These are phyloP conservation scores for Stylophora pistillata DNA, from an alignment of 64 coral and sea anemone species.

Conservation along the genomic window DNA sequence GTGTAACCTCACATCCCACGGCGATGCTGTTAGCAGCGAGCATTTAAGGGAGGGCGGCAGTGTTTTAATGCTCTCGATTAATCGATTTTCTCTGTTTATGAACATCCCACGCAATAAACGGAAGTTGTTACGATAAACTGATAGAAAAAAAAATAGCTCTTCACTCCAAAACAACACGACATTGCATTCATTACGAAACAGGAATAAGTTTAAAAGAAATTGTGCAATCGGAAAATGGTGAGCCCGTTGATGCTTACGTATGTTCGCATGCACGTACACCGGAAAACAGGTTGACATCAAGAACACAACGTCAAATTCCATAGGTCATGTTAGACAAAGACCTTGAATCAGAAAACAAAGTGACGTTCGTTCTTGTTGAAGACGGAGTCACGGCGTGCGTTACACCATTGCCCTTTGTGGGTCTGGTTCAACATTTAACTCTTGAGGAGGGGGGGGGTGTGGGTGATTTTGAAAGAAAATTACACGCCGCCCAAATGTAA, in stretches of 20 bases:
- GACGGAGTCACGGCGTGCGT: neutral
- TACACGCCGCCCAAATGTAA: too few species aligned
- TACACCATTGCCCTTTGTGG: neutral
- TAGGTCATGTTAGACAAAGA: neutral
- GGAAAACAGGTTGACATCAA: neutral
- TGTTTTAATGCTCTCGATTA: neutral
- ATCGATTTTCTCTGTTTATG: slow-evolving; percentile 25
- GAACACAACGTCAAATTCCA: neutral
- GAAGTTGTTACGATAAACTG: neutral
- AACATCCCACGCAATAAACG: neutral
- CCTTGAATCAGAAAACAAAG: neutral
- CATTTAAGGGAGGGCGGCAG: neutral
- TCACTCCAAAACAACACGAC: neutral
- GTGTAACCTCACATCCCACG: neutral
- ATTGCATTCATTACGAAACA: neutral
- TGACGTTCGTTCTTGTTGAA: neutral
- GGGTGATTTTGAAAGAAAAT: too few species aligned
- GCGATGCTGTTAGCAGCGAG: neutral
- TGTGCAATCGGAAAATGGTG: too few species aligned
- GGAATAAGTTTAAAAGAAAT: neutral
- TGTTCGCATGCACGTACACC: neutral
- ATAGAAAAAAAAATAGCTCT: neutral
- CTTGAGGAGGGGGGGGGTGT: too few species aligned
- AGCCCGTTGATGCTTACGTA: neutral
- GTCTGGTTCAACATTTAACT: too few species aligned